Conservation (phyloP, 2,888 invertebrate species). For the Polylopha cassiicola region DNA sequence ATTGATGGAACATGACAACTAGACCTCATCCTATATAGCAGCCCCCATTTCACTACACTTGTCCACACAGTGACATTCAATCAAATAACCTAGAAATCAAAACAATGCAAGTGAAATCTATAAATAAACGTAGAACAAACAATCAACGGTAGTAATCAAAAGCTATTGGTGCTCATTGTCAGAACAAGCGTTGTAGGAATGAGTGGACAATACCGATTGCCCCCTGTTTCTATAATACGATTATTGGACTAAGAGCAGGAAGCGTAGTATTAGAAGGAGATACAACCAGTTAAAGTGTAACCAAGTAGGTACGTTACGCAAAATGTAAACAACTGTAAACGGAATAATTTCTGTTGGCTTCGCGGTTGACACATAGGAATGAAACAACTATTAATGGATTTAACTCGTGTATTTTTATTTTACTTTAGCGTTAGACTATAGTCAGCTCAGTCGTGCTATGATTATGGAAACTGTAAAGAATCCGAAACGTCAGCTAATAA, state of each 20-base stretch:
- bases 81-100: not conserved
- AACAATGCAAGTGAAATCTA: slow-evolving; percentile 2
- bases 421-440: no score
- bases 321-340: no score
- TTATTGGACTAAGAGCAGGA: slow-evolving; percentile 25
- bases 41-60: not conserved
- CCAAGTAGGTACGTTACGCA: no score
- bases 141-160: slow-evolving; percentile 57
- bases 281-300: slow-evolving; percentile 34
- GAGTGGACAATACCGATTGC: slow-evolving; percentile 37
- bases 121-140: slow-evolving; percentile 34
- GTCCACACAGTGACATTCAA: not conserved
- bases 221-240: slow-evolving; percentile 10
- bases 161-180: slow-evolving; percentile 50
- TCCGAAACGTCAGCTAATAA: no score
- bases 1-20: no score
- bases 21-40: no score
- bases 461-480: no score
- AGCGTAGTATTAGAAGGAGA: slow-evolving; percentile 34
- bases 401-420: no score
- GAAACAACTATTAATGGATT: no score
- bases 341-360: no score
- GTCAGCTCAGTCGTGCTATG: no score
- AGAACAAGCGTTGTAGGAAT: slow-evolving; percentile 48
- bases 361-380: no score